phyloP scores from a whole-genome alignment of 1,140 invertebrate species.

The Hermetia illucens region DNA sequence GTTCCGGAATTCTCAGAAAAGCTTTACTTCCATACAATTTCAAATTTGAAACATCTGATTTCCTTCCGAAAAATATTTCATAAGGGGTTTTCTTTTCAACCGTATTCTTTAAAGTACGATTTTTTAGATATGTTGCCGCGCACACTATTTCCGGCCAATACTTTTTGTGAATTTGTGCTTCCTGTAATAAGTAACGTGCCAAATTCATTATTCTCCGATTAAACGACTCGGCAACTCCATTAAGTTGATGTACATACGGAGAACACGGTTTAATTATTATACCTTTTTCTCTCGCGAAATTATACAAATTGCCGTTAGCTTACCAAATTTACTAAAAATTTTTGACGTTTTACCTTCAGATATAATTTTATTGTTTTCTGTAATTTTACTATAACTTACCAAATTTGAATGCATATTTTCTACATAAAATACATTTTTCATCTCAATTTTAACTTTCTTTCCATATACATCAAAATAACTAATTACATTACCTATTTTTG shows the following conservation, averaged over 20 bases:
- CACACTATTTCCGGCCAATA: conserved; percentile 15
- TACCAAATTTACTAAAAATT: conserved; percentile 5
- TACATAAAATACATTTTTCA: conserved; percentile 26
- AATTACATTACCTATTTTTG: no score
- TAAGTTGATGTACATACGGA: conserved; percentile 28
- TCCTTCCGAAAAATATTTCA: conserved; percentile 24
- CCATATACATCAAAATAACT: conserved; percentile 13
- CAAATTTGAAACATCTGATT: conserved; percentile 21
- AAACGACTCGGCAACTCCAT: conserved; percentile 28
- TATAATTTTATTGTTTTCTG: conserved; percentile 15
- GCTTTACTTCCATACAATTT: conserved; percentile 15
- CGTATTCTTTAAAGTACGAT: conserved; percentile 18
- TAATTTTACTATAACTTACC: conserved; percentile 16
- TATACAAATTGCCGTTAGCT: conserved; percentile 5
- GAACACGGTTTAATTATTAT: conserved; percentile 9
- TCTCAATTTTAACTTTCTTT: conserved; percentile 11
- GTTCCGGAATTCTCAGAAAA: conserved; percentile 20
- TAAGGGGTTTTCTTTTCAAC: conserved; percentile 24
- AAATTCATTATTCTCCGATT: conserved; percentile 30
- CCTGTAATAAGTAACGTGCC: conserved; percentile 12
- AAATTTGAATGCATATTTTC: conserved; percentile 13
- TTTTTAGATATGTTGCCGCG: conserved; percentile 17
- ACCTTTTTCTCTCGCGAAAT: conserved; percentile 8
- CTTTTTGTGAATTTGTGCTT: conserved; percentile 4
- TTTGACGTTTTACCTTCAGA: conserved; percentile 13